Evolutionary conservation across 2,888 invertebrate species (phyloP).

Genomic region (Lasiommata megera): DNA sequence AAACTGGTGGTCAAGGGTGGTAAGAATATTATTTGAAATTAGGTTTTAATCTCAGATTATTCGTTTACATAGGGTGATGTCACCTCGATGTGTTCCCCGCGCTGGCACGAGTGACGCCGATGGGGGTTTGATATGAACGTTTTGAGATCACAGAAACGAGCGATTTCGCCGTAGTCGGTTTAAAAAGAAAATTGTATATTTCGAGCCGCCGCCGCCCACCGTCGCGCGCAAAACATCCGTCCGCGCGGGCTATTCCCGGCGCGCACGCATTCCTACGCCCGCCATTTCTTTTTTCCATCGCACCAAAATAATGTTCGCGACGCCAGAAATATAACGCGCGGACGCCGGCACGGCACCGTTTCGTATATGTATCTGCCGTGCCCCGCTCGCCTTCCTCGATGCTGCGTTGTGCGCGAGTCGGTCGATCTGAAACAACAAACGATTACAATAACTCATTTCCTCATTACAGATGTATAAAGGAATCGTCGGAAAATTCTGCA

Average conservation of each 20-base stretch:
- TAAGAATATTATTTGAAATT: too few species aligned
- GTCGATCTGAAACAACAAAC: neutral
- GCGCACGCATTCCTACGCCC: conserved; percentile 62
- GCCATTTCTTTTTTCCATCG: conserved; percentile 62
- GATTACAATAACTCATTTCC: neutral
- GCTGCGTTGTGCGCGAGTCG: neutral
- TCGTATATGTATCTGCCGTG: conserved; percentile 3
- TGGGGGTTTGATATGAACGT: too few species aligned
- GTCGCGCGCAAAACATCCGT: conserved; percentile 64
- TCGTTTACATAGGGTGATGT: too few species aligned
- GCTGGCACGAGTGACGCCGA: too few species aligned
- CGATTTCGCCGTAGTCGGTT: conserved; percentile 10
- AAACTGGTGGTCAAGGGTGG: too few species aligned
- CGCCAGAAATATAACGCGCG: conserved; percentile 59
- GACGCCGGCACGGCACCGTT: conserved; percentile 37
- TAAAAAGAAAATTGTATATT: conserved; percentile 9
- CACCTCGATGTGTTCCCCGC: too few species aligned
- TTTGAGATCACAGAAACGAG: neutral
- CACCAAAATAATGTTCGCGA: conserved; percentile 65
- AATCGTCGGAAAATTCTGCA: neutral
- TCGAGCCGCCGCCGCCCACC: conserved; percentile 46
- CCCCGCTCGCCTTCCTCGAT: neutral
- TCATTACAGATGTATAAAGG: neutral
- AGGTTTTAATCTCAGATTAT: too few species aligned
- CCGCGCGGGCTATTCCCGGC: conserved; percentile 64